phyloP scores from a whole-genome alignment of 2,888 invertebrate genomes.

The Spicauda simplicius region DNA sequence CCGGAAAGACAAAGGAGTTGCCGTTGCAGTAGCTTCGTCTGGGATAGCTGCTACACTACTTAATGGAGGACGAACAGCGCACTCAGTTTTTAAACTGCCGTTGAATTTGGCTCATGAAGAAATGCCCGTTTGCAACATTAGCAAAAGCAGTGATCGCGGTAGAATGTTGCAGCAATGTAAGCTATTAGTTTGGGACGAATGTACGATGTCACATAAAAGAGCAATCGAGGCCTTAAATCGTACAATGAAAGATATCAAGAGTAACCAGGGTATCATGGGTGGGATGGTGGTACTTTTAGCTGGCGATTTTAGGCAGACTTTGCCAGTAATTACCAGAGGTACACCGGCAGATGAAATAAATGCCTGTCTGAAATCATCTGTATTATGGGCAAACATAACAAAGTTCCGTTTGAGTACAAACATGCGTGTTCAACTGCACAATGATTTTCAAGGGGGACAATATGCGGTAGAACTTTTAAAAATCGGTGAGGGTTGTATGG shows the following conservation, averaged over 20 bases:
- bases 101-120: constrained; percentile 41
- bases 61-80: constrained; percentile 8
- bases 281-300: constrained; percentile 40
- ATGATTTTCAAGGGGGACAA: neutral
- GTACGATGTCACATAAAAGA: constrained; percentile 36
- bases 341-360: constrained; percentile 45
- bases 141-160: constrained; percentile 42
- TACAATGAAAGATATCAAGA: constrained; percentile 36
- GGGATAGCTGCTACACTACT: constrained; percentile 37
- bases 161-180: constrained; percentile 39
- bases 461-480: too few species aligned
- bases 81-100: constrained; percentile 39
- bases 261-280: constrained; percentile 39
- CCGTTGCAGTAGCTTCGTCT: constrained; percentile 37
- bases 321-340: constrained; percentile 36
- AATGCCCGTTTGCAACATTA: too few species aligned
- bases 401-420: neutral
- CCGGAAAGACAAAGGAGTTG: constrained; percentile 34
- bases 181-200: constrained; percentile 41
- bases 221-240: constrained; percentile 39
- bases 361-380: constrained; percentile 45
- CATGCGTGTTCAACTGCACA: neutral
- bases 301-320: too few species aligned
- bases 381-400: neutral
- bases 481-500: too few species aligned